These are phyloP conservation scores for Eufriesea mexicana DNA, from an alignment of 1,140 invertebrate species.

Conservation along the genomic window DNA sequence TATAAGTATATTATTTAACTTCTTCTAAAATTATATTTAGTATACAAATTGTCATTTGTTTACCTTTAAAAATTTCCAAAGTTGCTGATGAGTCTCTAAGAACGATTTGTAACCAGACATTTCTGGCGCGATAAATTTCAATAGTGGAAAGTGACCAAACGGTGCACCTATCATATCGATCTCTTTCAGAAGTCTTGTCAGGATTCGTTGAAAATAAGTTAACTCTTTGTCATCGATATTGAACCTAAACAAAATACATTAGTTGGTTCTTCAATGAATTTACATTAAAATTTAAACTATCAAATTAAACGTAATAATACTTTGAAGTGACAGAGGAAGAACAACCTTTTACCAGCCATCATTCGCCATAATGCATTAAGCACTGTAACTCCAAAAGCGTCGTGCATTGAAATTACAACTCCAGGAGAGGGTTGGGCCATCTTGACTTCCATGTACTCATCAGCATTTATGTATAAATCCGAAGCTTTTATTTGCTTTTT, in stretches of 20 bases:
- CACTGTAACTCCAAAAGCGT: conserved; percentile 89
- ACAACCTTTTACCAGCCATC: conserved; percentile 89
- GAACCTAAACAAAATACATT: conserved; percentile 80
- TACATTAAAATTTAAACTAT: background rate
- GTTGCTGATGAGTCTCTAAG: conserved; percentile 85
- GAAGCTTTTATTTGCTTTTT: conserved; percentile 64
- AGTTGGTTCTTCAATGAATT: background rate
- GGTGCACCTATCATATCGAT: conserved; percentile 90
- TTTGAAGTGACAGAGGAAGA: background rate
- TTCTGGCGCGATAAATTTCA: conserved; percentile 88
- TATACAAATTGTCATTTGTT: conserved; percentile 41
- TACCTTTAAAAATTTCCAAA: conserved; percentile 87
- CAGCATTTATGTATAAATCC: conserved; percentile 76
- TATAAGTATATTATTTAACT: conserved; percentile 58
- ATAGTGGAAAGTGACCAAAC: conserved; percentile 90
- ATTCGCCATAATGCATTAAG: conserved; percentile 94
- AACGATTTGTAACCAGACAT: conserved; percentile 90
- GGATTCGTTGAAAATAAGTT: conserved; percentile 85
- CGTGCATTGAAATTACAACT: conserved; percentile 85
- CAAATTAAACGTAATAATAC: background rate
- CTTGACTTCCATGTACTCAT: conserved; percentile 71
- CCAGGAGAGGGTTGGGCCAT: conserved; percentile 70
- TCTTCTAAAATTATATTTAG: background rate
- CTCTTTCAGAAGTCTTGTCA: conserved; percentile 87
- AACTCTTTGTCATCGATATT: conserved; percentile 86